Base-by-base conservation (phyloP, 2,888 invertebrate genomes). In the Cremastinae sp. region DNA sequence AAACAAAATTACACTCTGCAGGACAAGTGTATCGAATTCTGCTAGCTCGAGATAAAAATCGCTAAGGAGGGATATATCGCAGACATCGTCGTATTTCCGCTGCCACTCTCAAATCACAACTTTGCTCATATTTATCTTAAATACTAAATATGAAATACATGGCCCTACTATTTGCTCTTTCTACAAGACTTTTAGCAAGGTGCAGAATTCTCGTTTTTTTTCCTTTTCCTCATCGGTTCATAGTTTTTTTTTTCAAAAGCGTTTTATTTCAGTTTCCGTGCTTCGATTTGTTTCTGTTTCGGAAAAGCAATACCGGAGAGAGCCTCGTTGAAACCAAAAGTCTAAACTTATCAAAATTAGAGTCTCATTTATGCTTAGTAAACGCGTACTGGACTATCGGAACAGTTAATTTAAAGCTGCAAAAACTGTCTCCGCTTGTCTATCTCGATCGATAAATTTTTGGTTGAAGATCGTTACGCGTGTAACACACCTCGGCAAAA, bases 131-230 rank as follows among this genome's bases (percentile, higher is more conserved):
- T 74, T 56, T 38, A 43, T 61, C 62, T 56, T 59, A 70, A 86
- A 82, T 65, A 47, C 80, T 86, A 86, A 81, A 86, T 87, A 87
- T 79, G 85, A 87, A 87, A 87, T 88, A 88, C 85, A 86, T 87
- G 86, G 84, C 83, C 86, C 86, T 87, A 87, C 74, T 84, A 79
- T 81, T 84, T 79, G 51, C 58, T 28, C 64, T 34, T 56, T 66
- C 38, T 81, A 81, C 83, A 84, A 69, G 80, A 78, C 81, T 73
- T n/a, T n/a, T 28, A 28, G 78, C 84, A 78, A 82, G 81, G 81
- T 82, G 81, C 81, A 75, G 65, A 78, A 72, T 74, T 77, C 74
- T 64, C 74, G 61, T 61, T 78, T 71, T 75, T 78, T 72, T 78
- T 70, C 41, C 69, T 18, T 54, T n/a, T 43, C 28, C 20, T 22